phyloP scores from a whole-genome alignment of 2,113 vertebrate species.

The Cynocephalus volans region DNA sequence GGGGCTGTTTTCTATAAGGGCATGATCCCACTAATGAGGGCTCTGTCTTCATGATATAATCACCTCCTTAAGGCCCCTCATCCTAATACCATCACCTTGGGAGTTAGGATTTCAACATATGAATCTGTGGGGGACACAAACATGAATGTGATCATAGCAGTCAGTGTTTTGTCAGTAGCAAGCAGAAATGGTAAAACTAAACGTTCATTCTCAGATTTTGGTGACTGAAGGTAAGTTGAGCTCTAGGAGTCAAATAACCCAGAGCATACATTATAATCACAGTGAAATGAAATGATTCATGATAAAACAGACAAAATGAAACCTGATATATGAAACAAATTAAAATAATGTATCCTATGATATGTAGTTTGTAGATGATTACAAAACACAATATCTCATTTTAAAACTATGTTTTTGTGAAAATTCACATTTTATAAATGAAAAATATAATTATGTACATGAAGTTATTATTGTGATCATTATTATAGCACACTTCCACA shows the following conservation, averaged over 20 bases:
- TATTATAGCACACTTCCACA: not conserved
- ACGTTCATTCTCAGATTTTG: not conserved
- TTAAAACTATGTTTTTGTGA: not conserved
- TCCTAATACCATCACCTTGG: not conserved
- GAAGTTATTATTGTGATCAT: not conserved
- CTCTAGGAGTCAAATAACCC: not conserved
- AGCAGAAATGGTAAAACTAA: not conserved
- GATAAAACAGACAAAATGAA: not conserved
- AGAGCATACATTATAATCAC: not conserved
- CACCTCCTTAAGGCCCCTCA: not conserved
- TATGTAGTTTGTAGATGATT: not conserved
- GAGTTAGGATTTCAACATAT: not conserved
- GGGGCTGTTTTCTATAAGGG: not conserved
- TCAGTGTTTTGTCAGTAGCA: not conserved
- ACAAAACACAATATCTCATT: not conserved
- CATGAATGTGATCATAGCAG: not conserved
- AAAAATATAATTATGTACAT: not conserved
- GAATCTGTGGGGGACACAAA: not conserved
- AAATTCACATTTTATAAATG: not conserved
- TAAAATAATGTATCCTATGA: not conserved
- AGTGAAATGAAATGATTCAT: conserved; percentile 18
- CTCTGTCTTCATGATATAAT: too few relatives aligned
- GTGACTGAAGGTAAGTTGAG: not conserved
- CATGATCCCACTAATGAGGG: not conserved
- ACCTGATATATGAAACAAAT: not conserved